Evolutionary conservation across 2,888 invertebrate species (phyloP).

Genomic region (Harpalus rubripes): DNA sequence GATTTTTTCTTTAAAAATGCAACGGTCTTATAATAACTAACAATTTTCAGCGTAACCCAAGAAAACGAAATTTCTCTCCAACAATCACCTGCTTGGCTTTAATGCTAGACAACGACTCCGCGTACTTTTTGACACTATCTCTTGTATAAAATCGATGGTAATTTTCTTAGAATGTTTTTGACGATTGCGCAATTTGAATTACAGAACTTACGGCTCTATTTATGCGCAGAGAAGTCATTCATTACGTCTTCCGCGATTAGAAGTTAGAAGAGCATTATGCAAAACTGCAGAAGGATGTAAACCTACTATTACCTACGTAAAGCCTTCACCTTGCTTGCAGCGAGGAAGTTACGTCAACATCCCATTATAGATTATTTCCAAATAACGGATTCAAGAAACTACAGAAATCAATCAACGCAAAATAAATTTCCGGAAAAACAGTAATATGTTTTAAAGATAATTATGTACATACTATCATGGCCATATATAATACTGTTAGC

Average conservation of each 20-base stretch:
- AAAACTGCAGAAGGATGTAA: neutral
- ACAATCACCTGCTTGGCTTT: no score
- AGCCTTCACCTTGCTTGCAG: constrained; percentile 10
- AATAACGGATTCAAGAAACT: constrained; percentile 5
- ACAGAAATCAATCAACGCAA: neutral
- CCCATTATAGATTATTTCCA: constrained; percentile 15
- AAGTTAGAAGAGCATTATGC: constrained; percentile 7
- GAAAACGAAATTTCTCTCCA: no score
- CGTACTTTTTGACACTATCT: no score
- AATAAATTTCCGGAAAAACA: neutral
- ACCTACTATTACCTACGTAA: neutral
- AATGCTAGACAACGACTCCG: no score
- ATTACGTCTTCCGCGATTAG: constrained; percentile 19
- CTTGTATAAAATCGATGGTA: neutral
- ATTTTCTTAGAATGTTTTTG: neutral
- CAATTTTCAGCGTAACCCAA: no score
- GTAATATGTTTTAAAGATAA: neutral
- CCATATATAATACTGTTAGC: neutral
- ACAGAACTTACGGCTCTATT: neutral
- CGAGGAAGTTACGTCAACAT: neutral
- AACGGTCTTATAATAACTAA: no score
- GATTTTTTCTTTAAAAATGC: no score
- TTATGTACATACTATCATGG: neutral
- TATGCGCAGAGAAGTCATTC: constrained; percentile 15
- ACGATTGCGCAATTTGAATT: neutral